phyloP scores from a whole-genome alignment of 1,140 invertebrate species.

The Bicyclus anynana region DNA sequence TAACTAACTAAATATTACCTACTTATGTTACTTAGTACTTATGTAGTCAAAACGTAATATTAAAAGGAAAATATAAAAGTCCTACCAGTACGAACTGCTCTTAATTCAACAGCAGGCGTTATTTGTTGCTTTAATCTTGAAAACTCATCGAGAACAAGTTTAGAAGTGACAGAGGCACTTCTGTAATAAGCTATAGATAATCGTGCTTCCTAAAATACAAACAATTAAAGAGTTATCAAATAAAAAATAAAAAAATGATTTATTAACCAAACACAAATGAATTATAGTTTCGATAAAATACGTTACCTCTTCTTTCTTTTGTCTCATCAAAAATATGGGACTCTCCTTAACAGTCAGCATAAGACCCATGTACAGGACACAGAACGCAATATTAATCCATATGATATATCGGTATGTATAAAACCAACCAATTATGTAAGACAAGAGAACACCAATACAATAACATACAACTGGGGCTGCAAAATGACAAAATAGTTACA shows the following conservation, averaged over 20 bases:
- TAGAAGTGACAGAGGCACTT: slow-evolving; percentile 38
- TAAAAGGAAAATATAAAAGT: too few relatives aligned
- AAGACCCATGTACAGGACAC: slow-evolving; percentile 29
- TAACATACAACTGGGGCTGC: slow-evolving; percentile 44
- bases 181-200: slow-evolving; percentile 47
- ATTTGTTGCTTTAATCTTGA: slow-evolving; percentile 48
- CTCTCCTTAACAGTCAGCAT: slow-evolving; percentile 47
- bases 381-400: slow-evolving; percentile 40
- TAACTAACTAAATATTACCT: too few relatives aligned
- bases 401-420: slow-evolving; percentile 41
- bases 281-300: too few relatives aligned
- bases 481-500: slow-evolving; percentile 13
- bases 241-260: too few relatives aligned
- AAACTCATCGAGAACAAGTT: slow-evolving; percentile 47
- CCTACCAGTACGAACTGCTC: slow-evolving; percentile 36
- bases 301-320: slow-evolving; percentile 55
- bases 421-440: slow-evolving; percentile 81
- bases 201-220: slow-evolving; percentile 45
- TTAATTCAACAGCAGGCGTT: slow-evolving; percentile 43
- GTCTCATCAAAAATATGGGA: slow-evolving; percentile 45
- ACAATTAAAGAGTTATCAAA: background rate
- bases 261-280: too few relatives aligned
- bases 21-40: too few relatives aligned
- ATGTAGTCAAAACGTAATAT: too few relatives aligned
- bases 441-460: slow-evolving; percentile 78